Base-by-base conservation (phyloP, 2,888 invertebrate genomes). In the Phoenoteleia sp. region DNA sequence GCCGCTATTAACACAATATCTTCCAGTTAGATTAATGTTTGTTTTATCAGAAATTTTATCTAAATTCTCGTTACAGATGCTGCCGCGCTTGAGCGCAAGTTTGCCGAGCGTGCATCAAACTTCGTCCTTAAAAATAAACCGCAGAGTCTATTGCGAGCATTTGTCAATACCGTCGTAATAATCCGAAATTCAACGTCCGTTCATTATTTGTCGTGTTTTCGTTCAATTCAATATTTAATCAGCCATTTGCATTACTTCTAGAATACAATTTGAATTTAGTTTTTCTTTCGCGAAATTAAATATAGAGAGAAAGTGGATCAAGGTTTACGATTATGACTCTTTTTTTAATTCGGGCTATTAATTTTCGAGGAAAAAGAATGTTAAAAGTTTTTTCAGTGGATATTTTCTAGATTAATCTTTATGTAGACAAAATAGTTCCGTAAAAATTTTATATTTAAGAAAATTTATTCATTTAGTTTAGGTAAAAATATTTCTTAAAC, bases 41-140 rank as follows among this genome's bases (percentile, higher is more conserved):
- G 60, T 69, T 77, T 77, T 77, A 77, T 67, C 69, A 39, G 60
- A 47, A 69, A 52, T 49, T 77, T 75, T 66, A 75, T 75, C 64
- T 56, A 45, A 64, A 66, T 74, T 74, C 62, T 56, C 36, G 66
- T 64, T 75, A 62, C 74, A 74, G 52, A 29, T 64, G 52, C 36
- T n/a, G 27, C 33, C 7, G 27, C 58, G 47, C 13, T 71, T n/a
- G 29, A 25, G 42, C 45, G 15, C 13, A 9, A 58, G 47, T 72
- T 72, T 45, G 21, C 21, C 47, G 23, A 47, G 42, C 21, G 23
- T 29, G 58, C 27, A 23, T 25, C 25, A 72, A 72, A 72, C 71
- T 72, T 72, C 27, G 13, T 21, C 19, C 47, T 45, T 33, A 62
- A 74, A 74, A 74, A 62, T 74, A 75, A 64, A 64, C 39, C 72